Conservation (phyloP, 1,140 invertebrate genomes). For the Proctacanthus coquilletti region DNA sequence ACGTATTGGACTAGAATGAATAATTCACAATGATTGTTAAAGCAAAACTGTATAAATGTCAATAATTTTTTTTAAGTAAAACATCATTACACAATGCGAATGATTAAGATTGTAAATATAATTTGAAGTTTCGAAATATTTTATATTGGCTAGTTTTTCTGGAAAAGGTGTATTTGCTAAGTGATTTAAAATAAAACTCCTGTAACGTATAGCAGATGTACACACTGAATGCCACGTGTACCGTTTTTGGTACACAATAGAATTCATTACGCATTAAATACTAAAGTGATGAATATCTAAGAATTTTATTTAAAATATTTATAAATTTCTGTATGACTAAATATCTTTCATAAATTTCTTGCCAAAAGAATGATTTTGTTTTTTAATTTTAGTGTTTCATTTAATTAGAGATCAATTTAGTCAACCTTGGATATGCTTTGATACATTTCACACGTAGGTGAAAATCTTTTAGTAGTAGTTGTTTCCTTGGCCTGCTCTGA, state of each 20-base stretch:
- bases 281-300: background rate
- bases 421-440: no score
- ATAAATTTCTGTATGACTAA: no score
- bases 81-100: background rate
- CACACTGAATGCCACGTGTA: background rate
- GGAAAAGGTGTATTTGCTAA: no score
- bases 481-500: no score
- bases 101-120: background rate
- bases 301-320: slow-evolving; percentile 1
- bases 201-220: background rate
- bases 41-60: background rate
- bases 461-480: no score
- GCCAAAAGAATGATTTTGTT: no score
- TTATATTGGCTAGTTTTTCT: background rate
- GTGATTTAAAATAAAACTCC: background rate
- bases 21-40: background rate
- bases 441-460: no score
- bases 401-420: no score
- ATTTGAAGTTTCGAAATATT: background rate
- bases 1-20: background rate
- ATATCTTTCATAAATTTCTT: no score
- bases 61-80: background rate
- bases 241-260: no score
- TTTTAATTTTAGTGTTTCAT: no score
- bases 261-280: background rate